Base-by-base conservation (phyloP, 2,113 vertebrate genomes). In the Bos indicus region DNA sequence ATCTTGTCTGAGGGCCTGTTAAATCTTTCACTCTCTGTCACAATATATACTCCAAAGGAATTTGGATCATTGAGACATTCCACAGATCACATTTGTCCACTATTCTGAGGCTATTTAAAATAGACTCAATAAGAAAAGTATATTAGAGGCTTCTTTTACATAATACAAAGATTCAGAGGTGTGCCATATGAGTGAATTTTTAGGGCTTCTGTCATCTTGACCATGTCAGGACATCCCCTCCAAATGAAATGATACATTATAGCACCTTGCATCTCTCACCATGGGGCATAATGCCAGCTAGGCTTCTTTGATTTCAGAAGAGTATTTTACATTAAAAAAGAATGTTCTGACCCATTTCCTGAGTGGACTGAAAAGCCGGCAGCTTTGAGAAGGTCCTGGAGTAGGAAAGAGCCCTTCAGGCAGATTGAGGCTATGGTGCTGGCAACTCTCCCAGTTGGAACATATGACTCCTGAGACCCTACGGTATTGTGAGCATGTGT, bases 51-150 rank as follows among this genome's bases (percentile, higher is more conserved):
- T 54, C 28, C 40, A 94, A 59, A 91, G n/a, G 25, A 9, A 88
- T 36, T 26, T 60, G 19, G 48, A 86, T 89, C 33, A 62, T 40
- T 30, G 77, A 91, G n/a, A 56, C 8, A 82, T 64, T 82, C 14
- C 60, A 93, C 3, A 74, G 21, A 88, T 85, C 30, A 62, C 26
- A 77, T 40, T 59, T 30, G 26, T 59, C n/a, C n/a, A 62, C 36
- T 92, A 30, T 83, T 19, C 86, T 62, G 33, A 94, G 43, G 94
- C 30, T 33, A 89, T 87, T 95, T 91, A 88, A 94, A 93, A 78
- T 95, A 60, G 2, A n/a, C 13, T 60, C 21, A 51, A 71, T 48
- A 86, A 77, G 1, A 21, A 88, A 88, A 97, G 86, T 33, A 26
- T 78, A 12, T 26, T 12, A 57, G 51, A 71, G 15, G 6, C 10